Evolutionary conservation across 2,888 invertebrate genomes (phyloP), one percentile per base, ranked within the genome.

Genomic region (Agriotes lineatus): DNA sequence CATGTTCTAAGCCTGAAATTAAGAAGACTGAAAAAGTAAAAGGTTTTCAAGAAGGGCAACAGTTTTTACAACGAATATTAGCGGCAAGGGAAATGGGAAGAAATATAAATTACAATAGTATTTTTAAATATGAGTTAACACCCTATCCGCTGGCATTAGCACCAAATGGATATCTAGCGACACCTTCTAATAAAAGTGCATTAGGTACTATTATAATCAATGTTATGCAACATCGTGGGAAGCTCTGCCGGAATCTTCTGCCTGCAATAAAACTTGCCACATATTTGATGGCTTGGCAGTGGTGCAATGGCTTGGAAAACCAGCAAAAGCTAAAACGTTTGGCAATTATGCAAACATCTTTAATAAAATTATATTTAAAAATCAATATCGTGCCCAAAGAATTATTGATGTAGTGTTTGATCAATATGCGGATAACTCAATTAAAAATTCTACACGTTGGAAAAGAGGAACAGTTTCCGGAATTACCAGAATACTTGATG

Each of bases 311-410:
- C 63, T 6, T 62, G 63, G 25, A 20, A 33, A 6, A 10, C 63
- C 10, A 63, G 67, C 54, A 33, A 16, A 9, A 6, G 60, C 45
- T 2, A 62, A 67, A 25, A 54, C 61, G 4, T 62, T 67, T 42
- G 14, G 19, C 18, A 62, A 62, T 18, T 67, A 67, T 67, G 61
- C 45, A n/a, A n/a, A n/a, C n/a, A n/a, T n/a, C n/a, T n/a, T n/a
- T n/a, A n/a, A n/a, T n/a, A n/a, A n/a, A n/a, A 62, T 61, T 19
- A 16, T 67, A 20, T 56, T 67, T 37, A 61, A 22, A 22, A 67
- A 67, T 33, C 37, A n/a, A 10, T 33, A 54, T 10, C 54, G 44
- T 22, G 61, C 60, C 10, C 14, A 45, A 5, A 66, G 60, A 48
- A 48, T 65, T 60, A 66, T 25, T 42, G 61, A 16, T 66, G 61